Percentiles rank a stretch among this genome's conserved stretches.
Evolutionary conservation across 2,888 invertebrate species (phyloP).

Genomic region (Teleogryllus oceanicus): DNA sequence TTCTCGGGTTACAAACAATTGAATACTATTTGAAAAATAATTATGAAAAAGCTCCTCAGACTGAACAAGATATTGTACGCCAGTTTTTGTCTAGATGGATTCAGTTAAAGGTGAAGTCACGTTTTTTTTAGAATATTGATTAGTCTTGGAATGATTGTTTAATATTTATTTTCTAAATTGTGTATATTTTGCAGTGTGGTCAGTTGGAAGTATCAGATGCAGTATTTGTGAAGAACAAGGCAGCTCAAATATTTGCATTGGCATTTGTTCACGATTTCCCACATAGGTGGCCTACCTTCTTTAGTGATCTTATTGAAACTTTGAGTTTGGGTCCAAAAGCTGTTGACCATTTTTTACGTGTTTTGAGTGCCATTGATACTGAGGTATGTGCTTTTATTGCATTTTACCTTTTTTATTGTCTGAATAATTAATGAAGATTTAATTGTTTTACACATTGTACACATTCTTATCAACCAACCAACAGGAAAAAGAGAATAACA

Average conservation of each 20-base stretch:
- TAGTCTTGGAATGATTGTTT: background rate
- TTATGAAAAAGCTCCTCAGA: conserved; percentile 41
- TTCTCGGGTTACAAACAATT: conserved; percentile 52
- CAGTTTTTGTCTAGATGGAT: conserved; percentile 47
- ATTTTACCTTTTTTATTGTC: no score
- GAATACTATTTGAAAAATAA: conserved; percentile 50
- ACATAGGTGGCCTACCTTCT: conserved; percentile 53
- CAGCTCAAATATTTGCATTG: conserved; percentile 53
- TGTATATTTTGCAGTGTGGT: conserved; percentile 38
- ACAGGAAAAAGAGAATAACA: no score
- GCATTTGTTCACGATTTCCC: conserved; percentile 55
- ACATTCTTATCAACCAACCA: no score
- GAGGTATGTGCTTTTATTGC: conserved; percentile 47
- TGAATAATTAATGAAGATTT: no score
- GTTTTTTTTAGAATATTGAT: conserved; percentile 19
- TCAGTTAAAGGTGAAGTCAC: conserved; percentile 42
- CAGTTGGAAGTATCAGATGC: conserved; percentile 42
- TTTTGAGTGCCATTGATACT: conserved; percentile 52
- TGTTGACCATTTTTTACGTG: conserved; percentile 52
- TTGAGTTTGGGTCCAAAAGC: conserved; percentile 45
- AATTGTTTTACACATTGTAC: no score
- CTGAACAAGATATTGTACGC: conserved; percentile 44
- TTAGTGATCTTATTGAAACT: conserved; percentile 49
- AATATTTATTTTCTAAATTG: background rate
- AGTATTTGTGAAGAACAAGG: conserved; percentile 53